Base-by-base conservation (phyloP, 2,888 invertebrate genomes). In the Drosophila borealis region DNA sequence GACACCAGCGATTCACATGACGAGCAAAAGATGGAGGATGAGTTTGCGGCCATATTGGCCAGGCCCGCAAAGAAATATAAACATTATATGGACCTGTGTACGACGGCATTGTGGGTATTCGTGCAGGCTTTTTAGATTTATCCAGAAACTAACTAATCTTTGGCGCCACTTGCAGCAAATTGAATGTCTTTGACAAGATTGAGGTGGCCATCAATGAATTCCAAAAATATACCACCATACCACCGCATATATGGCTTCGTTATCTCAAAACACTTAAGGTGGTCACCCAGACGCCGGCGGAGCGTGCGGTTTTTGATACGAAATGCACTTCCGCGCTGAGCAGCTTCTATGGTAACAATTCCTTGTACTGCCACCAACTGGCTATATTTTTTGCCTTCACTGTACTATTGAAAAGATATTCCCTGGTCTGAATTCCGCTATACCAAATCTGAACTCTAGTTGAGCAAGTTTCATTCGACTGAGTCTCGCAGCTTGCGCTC, bases 191-290 rank as follows among this genome's bases (percentile, higher is more conserved):
- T 13, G 60, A 69, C 0, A 71, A 56, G 8, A 81, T 83, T 6
- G 60, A 79, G 34, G 2, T 37, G 1, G 63, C 74, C 17, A 49
- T 70, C 0, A 34, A 6, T 0, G 61, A 45, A 3, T 81, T 77
- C 13, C 61, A 41, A 5, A 14, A 21, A 10, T 21, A 37, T 8
- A 34, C 54, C 17, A 51, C 56, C 19, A 57, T 83, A 9, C 81
- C 84, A n/a, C 45, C 79, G 0, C 49, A 70, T 11, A 56, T 83
- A 1, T 83, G 82, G 82, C 50, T 79, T 0, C 60, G 64, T 2
- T 86, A 83, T 54, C 54, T 83, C 0, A 57, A 63, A 45, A 57
- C 56, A 0, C 51, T 63, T 0, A 29, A 66, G 21, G 51, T 57
- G 14, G 77, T 78, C 2, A 80, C 80, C 5, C 77, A 86, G 42